Evolutionary conservation across 2,113 vertebrate species (phyloP).

Genomic region (Laticauda colubrina): DNA sequence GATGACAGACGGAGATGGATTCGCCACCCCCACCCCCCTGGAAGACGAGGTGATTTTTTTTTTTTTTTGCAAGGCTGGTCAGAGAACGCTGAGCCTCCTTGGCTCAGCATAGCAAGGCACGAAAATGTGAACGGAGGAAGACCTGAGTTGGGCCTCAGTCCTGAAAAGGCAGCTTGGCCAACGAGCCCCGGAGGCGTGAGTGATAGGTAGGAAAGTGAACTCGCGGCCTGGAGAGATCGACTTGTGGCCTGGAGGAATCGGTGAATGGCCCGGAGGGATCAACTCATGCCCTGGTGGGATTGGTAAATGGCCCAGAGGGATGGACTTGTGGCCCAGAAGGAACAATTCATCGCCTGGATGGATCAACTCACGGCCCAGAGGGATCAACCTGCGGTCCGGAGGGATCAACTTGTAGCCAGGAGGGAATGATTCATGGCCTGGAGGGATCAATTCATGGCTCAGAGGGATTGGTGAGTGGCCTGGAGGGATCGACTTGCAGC

Average conservation of each 20-base stretch:
- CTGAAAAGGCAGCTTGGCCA: background rate
- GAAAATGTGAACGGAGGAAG: background rate
- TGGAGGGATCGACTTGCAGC: background rate
- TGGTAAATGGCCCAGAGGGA: too few species aligned
- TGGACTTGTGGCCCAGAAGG: too few species aligned
- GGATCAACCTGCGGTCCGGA: too few species aligned
- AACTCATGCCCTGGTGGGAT: too few species aligned
- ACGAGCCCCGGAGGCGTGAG: background rate
- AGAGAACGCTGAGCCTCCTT: background rate
- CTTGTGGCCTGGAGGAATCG: too few species aligned
- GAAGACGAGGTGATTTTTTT: background rate
- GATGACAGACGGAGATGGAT: background rate
- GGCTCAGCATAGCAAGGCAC: background rate
- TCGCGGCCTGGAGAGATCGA: background rate
- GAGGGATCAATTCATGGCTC: too few species aligned
- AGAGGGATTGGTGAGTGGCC: background rate
- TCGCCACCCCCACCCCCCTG: rapidly evolving
- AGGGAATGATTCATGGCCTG: too few species aligned
- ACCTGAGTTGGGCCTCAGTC: background rate
- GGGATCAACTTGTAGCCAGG: rapidly evolving
- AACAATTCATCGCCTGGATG: too few species aligned
- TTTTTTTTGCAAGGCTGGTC: background rate
- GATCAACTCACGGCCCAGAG: too few species aligned
- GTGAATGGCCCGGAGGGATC: too few species aligned
- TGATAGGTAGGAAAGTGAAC: background rate